A percentile compares a stretch with the other conserved stretches of the same genome.
phyloP scores from a whole-genome alignment of 2,797 vertebrate species.

The Chelon labrosus region DNA sequence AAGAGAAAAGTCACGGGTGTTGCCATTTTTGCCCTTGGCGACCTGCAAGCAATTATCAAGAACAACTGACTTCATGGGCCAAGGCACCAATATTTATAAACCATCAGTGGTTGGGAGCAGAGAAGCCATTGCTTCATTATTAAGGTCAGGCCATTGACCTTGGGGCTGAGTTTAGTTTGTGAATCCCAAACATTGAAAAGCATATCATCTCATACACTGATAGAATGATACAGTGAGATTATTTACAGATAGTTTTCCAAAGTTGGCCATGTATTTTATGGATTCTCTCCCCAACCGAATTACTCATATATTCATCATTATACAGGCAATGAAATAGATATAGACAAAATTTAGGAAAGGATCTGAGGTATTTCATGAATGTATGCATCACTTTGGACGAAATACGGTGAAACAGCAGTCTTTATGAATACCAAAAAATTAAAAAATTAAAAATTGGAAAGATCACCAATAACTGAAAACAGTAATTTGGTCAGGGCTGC shows the following conservation, averaged over 20 bases:
- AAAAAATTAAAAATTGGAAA: slow-evolving; percentile 25
- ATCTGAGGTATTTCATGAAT: slow-evolving; percentile 52
- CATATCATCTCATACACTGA: slow-evolving; percentile 22
- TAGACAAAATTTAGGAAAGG: slow-evolving; percentile 26
- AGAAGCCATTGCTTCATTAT: slow-evolving; percentile 73
- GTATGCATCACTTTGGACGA: slow-evolving; percentile 46
- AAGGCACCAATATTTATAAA: slow-evolving; percentile 80
- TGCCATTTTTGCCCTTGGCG: slow-evolving; percentile 95
- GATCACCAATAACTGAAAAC: slow-evolving; percentile 13
- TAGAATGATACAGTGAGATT: slow-evolving; percentile 22
- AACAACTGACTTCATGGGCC: slow-evolving; percentile 87
- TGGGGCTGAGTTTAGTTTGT: slow-evolving; percentile 21
- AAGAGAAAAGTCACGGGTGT: slow-evolving; percentile 91
- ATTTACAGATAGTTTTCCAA: slow-evolving; percentile 40
- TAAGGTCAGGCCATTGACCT: slow-evolving; percentile 50
- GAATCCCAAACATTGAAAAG: slow-evolving; percentile 26
- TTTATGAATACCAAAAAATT: slow-evolving; percentile 74
- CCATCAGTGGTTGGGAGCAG: slow-evolving; percentile 72
- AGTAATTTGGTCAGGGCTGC: slow-evolving; percentile 78
- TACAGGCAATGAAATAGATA: slow-evolving; percentile 51
- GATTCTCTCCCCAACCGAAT: slow-evolving; percentile 87
- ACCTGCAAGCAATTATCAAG: slow-evolving; percentile 97
- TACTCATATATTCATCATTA: slow-evolving; percentile 52
- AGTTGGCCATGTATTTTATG: slow-evolving; percentile 83
- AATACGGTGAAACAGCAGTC: slow-evolving; percentile 83